Base-by-base conservation (phyloP, 2,797 vertebrate genomes). In the Necrosyrtes monachus region DNA sequence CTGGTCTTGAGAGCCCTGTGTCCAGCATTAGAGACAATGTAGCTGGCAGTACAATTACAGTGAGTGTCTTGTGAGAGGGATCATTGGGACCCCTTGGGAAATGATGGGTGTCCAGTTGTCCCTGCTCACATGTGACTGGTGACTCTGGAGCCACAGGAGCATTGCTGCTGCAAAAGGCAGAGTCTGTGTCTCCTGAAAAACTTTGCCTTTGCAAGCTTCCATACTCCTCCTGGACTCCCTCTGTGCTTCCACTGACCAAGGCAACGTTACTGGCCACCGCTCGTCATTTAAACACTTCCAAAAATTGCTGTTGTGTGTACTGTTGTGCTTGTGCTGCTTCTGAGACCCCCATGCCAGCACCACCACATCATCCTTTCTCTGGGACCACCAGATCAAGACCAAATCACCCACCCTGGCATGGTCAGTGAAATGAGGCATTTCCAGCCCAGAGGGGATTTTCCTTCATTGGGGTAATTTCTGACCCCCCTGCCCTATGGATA, bases 361-460 rank as follows among this genome's bases (percentile, higher is more conserved):
- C 25, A 60, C 20, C 5, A 2, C 20, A 33, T 31, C 0, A 0
- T 77, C 35, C 27, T 51, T 57, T n/a, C 59, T 69, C 30, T 56
- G 37, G 20, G 37, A 48, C 18, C 27, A 18, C 31, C 60, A 78
- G 28, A 48, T 33, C 7, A 50, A 78, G 57, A 41, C 28, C 78
- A 48, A 65, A 43, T 9, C 15, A 13, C 33, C 50, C 33, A 9
- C 30, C 35, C 63, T 18, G 30, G 31, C 11, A 25, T 5, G 37
- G 43, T 7, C 14, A 41, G 53, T 56, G 60, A 81, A 69, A 82
- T 6, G 31, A 64, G 41, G 11, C 28, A 41, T 65, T 83, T 37
- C 17, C 35, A 62, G 28, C 10, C 28, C 6, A 6, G 31, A 83
- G 12, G 14, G n/a, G 2, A 33, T 8, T 5, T 43, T 23, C 19